These are phyloP conservation scores for Tyrannus savana DNA, from an alignment of 2,113 vertebrate genomes.

Conservation along the genomic window DNA sequence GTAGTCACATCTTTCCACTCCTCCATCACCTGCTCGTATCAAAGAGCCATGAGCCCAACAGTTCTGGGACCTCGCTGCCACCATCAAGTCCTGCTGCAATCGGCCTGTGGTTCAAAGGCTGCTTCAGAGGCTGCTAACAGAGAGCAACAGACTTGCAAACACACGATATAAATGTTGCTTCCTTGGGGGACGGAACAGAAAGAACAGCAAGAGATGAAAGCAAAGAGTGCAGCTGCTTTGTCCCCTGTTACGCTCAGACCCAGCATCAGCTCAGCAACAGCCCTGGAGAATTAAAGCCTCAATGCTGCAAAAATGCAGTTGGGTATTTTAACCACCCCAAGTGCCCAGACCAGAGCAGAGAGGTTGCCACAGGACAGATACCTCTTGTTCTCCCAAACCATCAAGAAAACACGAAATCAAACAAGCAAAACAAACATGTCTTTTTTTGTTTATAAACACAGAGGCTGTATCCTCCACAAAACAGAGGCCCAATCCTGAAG, in stretches of 20 bases:
- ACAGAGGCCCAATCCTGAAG: not conserved
- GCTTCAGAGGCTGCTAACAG: not conserved
- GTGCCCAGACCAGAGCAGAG: not conserved
- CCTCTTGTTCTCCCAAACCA: not conserved
- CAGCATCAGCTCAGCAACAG: not conserved
- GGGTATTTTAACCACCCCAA: not conserved
- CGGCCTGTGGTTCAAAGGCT: rapidly evolving
- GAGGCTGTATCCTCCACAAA: not conserved
- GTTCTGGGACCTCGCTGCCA: not conserved
- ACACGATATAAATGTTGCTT: not conserved
- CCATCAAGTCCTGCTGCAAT: not conserved
- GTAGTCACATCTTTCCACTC: not conserved
- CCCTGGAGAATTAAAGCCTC: not conserved
- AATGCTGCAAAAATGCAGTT: rapidly evolving
- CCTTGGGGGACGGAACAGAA: not conserved
- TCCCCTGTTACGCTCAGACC: not conserved
- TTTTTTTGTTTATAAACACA: not conserved
- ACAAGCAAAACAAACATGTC: not conserved
- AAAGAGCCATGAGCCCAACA: not conserved
- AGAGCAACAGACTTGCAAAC: not conserved
- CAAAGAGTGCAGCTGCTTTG: not conserved
- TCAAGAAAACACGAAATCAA: not conserved
- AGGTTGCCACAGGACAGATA: not conserved
- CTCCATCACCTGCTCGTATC: not conserved
- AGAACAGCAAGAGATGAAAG: not conserved